phyloP scores from a whole-genome alignment of 2,797 vertebrate species.

The Scyliorhinus canicula region DNA sequence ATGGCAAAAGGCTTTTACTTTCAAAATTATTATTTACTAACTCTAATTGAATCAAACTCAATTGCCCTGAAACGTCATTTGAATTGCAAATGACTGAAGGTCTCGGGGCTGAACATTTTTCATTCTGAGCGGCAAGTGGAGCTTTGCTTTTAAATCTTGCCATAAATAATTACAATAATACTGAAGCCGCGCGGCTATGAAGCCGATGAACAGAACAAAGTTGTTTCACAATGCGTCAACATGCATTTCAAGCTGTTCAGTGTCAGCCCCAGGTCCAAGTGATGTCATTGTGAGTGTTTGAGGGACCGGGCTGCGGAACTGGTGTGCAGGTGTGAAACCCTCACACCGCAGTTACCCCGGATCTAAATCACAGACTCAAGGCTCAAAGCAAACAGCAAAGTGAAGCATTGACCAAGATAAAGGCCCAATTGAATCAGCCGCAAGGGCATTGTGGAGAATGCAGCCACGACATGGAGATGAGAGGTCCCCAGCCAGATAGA shows the following conservation, averaged over 20 bases:
- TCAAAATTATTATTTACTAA: conserved; percentile 38
- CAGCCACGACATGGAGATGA: neutral
- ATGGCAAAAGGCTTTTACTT: conserved; percentile 39
- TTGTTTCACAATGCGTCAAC: neutral
- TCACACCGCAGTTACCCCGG: neutral
- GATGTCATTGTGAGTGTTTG: neutral
- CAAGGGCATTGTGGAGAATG: neutral
- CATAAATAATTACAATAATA: conserved; percentile 31
- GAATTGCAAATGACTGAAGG: conserved; percentile 34
- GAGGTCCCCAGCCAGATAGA: neutral
- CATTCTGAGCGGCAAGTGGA: conserved; percentile 8
- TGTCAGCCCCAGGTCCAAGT: neutral
- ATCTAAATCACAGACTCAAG: neutral
- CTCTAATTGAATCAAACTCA: conserved; percentile 38
- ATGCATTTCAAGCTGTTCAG: neutral
- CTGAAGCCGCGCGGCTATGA: neutral
- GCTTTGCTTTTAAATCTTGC: conserved; percentile 9
- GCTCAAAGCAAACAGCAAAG: neutral
- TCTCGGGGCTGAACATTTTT: conserved; percentile 25
- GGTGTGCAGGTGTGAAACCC: neutral
- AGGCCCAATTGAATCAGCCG: neutral
- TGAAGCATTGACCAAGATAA: too few relatives aligned
- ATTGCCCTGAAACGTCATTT: conserved; percentile 34
- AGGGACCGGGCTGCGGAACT: neutral
- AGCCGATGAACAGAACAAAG: neutral